These are phyloP conservation scores for Noctua fimbriata DNA, from an alignment of 2,888 invertebrate genomes.

Conservation along the genomic window DNA sequence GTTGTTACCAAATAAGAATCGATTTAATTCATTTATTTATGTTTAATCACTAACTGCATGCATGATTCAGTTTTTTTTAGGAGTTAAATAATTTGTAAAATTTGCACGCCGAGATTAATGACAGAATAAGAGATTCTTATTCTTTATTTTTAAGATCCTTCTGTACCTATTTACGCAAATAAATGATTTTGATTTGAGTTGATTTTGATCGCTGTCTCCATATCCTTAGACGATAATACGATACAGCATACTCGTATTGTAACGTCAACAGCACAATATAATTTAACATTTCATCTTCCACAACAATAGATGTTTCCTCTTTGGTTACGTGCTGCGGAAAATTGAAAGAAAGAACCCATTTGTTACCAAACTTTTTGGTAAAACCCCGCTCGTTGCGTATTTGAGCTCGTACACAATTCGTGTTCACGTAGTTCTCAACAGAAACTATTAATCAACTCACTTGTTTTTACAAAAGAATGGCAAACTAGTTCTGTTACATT, in stretches of 20 bases:
- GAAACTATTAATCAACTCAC: constrained; percentile 3
- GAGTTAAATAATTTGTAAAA: no score
- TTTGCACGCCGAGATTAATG: no score
- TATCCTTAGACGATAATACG: background rate
- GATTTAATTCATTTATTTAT: no score
- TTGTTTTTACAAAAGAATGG: background rate
- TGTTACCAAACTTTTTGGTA: constrained; percentile 1
- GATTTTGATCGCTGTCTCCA: no score
- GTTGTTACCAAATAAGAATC: no score
- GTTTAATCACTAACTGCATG: no score
- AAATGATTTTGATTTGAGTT: no score
- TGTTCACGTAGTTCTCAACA: background rate
- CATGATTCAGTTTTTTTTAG: no score
- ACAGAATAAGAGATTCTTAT: no score
- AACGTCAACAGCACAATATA: constrained; percentile 3
- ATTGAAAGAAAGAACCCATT: constrained; percentile 22
- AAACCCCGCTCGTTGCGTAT: background rate
- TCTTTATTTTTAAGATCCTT: no score
- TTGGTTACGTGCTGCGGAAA: background rate
- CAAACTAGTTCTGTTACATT: background rate
- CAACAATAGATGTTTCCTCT: constrained; percentile 13
- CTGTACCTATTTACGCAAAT: no score
- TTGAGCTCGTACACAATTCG: constrained; percentile 8
- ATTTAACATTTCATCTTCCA: constrained; percentile 13
- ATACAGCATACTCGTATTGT: constrained; percentile 4